Evolutionary conservation across 35 echinoderm and acorn worm genomes (phyloP).

Genomic region (Lytechinus variegatus): DNA sequence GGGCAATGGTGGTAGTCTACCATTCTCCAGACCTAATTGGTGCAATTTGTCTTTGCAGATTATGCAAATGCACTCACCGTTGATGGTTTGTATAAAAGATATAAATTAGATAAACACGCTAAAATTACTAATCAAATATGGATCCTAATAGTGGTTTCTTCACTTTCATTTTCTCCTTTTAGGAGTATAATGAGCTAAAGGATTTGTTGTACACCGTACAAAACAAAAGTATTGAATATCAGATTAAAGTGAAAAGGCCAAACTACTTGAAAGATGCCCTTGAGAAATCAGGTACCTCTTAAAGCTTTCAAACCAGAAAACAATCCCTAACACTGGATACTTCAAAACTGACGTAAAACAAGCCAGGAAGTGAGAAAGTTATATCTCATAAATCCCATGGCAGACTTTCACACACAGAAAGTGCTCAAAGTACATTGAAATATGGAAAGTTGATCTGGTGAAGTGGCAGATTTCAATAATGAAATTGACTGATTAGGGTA

Average conservation of each 20-base stretch:
- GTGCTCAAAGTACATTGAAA: neutral
- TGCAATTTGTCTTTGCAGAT: too few relatives aligned
- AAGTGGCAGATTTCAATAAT: neutral
- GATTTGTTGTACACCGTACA: too few relatives aligned
- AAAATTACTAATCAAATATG: too few relatives aligned
- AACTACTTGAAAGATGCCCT: neutral
- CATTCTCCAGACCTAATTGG: neutral
- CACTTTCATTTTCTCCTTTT: too few relatives aligned
- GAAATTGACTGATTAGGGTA: neutral
- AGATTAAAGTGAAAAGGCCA: neutral
- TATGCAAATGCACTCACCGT: too few relatives aligned
- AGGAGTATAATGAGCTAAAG: too few relatives aligned
- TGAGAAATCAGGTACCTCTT: neutral
- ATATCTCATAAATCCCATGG: neutral
- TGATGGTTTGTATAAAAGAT: too few relatives aligned
- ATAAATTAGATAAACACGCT: too few relatives aligned
- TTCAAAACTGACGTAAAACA: too few relatives aligned
- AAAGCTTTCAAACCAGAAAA: neutral
- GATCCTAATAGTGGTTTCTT: too few relatives aligned
- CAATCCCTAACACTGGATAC: neutral
- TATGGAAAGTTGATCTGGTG: neutral
- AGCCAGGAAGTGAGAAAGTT: too few relatives aligned
- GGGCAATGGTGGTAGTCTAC: neutral
- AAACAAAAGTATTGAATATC: too few relatives aligned
- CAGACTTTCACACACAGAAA: neutral